Base-by-base conservation (phyloP, 64 coral and sea anemone genomes). In the Stichodactyla helianthus region DNA sequence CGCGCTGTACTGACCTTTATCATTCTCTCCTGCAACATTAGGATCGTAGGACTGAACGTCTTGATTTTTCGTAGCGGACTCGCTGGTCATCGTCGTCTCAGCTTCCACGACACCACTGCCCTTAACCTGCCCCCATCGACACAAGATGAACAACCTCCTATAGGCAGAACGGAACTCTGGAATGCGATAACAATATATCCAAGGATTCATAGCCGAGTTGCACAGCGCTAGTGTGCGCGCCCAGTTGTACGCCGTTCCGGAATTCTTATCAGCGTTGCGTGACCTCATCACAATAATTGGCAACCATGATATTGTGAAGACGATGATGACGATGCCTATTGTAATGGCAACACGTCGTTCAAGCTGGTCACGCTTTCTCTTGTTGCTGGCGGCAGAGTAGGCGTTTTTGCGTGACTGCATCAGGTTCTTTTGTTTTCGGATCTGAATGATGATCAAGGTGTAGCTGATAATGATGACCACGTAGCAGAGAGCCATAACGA, bases 331-430 rank as follows among this genome's bases (percentile, higher is more conserved):
- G 53, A 95, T 84, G 5, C 86, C 94, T 78, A 95, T 93, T 52
- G 94, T 95, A 64, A 93, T 89, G 67, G 94, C 91, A 35, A 95
- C 94, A 20, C 94, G 94, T 35, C 94, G 83, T 86, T 95, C 94
- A 7, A 95, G 62, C 55, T 74, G 68, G 64, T 92, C 85, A 10
- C 85, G 83, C 50, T 87, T 55, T 9, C 25, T 22, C 68, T 87
- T 17, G 77, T 77, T 28, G 6, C 17, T 50, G 71, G 55, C 9
- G 6, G 54, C 89, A 57, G 50, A 79, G 93, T 52, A 95, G 57
- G 17, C 77, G 82, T 80, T 78, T 82, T 54, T 51, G 87, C 14
- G 87, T 84, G 65, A 78, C 57, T 7, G 89, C 82, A 84, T 84
- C 28, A 68, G 22, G 20, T 88, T 61, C 1, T 91, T 84, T 59